phyloP scores from a whole-genome alignment of 2,113 vertebrate genomes.

The Sterrhoptilus dennistouni region DNA sequence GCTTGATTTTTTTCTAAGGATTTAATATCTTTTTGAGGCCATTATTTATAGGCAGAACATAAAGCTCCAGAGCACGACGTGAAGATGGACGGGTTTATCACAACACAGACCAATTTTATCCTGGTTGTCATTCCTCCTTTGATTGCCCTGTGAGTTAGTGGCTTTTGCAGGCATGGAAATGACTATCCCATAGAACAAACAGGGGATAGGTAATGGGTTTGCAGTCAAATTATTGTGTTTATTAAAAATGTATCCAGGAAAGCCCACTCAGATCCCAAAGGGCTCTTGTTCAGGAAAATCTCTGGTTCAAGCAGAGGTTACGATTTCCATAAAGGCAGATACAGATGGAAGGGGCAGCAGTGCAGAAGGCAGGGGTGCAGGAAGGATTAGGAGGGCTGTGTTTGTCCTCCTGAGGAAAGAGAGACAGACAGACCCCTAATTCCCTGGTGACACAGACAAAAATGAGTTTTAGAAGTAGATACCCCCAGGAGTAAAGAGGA shows the following conservation, averaged over 20 bases:
- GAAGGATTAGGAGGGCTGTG: neutral
- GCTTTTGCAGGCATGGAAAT: conserved; percentile 14
- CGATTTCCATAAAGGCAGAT: conserved; percentile 28
- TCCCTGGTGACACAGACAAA: neutral
- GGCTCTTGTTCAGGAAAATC: conserved; percentile 45
- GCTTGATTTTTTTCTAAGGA: conserved; percentile 39
- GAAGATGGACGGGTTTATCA: neutral
- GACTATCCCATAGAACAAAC: conserved; percentile 7
- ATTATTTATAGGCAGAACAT: conserved; percentile 53
- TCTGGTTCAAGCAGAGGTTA: conserved; percentile 48
- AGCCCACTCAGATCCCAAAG: conserved; percentile 2
- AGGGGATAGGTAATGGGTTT: neutral
- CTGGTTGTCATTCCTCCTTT: conserved; percentile 22
- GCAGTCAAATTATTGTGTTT: conserved; percentile 52
- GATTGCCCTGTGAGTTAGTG: conserved; percentile 51
- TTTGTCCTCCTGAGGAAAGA: neutral
- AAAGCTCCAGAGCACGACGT: neutral
- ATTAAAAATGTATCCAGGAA: conserved; percentile 60
- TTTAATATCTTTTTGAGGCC: conserved; percentile 17
- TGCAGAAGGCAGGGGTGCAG: neutral
- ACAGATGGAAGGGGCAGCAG: neutral
- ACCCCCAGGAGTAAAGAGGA: neutral
- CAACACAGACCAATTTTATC: neutral
- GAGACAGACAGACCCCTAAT: neutral
- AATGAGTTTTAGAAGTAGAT: neutral